phyloP scores from a whole-genome alignment of 2,888 invertebrate genomes.

The Ligdia adustata region DNA sequence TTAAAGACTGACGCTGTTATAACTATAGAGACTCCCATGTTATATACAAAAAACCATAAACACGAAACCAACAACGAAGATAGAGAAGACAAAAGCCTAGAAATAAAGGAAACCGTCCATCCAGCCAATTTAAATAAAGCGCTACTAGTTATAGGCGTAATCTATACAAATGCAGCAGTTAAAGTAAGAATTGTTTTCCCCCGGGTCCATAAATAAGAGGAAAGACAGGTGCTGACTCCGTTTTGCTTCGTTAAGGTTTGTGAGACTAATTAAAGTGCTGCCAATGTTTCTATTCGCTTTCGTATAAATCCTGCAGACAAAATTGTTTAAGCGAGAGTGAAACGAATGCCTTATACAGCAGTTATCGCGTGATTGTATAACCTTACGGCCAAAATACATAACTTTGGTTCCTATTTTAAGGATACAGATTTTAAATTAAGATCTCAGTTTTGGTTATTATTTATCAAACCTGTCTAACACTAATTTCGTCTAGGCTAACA shows the following conservation, averaged over 20 bases:
- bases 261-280: constrained; percentile 55
- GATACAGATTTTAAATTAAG: too few species aligned
- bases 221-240: constrained; percentile 58
- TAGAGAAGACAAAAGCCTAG: constrained; percentile 14
- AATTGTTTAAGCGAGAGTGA: constrained; percentile 21
- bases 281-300: constrained; percentile 43
- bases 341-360: neutral
- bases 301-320: constrained; percentile 21
- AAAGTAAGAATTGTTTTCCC: constrained; percentile 41
- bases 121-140: constrained; percentile 36
- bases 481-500: too few species aligned
- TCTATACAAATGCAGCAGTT: constrained; percentile 26
- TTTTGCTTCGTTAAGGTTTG: constrained; percentile 53
- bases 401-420: too few species aligned
- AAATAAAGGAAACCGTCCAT: constrained; percentile 30
- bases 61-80: neutral
- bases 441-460: too few species aligned
- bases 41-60: too few species aligned
- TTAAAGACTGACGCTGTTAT: too few species aligned
- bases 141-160: constrained; percentile 30
- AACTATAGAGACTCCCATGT: too few species aligned
- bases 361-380: constrained; percentile 1
- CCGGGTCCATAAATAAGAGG: constrained; percentile 56
- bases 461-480: too few species aligned
- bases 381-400: too few species aligned